Base-by-base conservation (phyloP, 2,113 vertebrate species). In the Fulmarus glacialis region DNA sequence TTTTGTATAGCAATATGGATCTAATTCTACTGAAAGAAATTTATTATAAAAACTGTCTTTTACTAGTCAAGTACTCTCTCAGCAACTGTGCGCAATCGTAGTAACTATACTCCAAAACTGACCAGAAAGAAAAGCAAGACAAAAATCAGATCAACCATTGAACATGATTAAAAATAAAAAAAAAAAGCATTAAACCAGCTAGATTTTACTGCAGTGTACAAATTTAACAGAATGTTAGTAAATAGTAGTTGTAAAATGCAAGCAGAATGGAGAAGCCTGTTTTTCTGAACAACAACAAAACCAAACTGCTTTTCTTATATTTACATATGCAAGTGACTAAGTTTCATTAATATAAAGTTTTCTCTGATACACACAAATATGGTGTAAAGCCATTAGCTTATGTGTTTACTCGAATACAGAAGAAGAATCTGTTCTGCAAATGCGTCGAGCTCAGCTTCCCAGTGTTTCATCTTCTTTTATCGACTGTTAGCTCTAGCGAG, bases 11-110 rank as follows among this genome's bases (percentile, higher is more conserved):
- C 27, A 87, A 50, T 43, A 81, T 9, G 8, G 23, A 72, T 63
- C 89, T 73, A 70, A 62, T 40, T 62, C 24, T 60, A 56, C 26
- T 27, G 19, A 78, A 75, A 53, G 6, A 34, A 66, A 18, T 40
- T 47, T 29, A 23, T 7, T n/a, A 32, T 29, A 75, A 79, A 70
- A 78, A n/a, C 15, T 77, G 11, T 34, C 27, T 38, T 68, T 86
- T 60, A 88, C 15, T 63, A 85, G 24, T 52, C 29, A 38, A 68
- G 29, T n/a, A 64, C n/a, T 84, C 42, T 38, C 34, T 59, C 42
- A 53, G 58, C 17, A 94, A 72, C 59, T 43, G 19, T 0, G 0
- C 0, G 2, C 6, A 52, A 20, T 2, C 34, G 2, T 53, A 59
- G 63, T 8, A 34, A 42, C 34, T 52, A 8, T 27, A 71, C 14